phyloP scores from a whole-genome alignment of 2,113 vertebrate genomes.

The Monopterus albus region DNA sequence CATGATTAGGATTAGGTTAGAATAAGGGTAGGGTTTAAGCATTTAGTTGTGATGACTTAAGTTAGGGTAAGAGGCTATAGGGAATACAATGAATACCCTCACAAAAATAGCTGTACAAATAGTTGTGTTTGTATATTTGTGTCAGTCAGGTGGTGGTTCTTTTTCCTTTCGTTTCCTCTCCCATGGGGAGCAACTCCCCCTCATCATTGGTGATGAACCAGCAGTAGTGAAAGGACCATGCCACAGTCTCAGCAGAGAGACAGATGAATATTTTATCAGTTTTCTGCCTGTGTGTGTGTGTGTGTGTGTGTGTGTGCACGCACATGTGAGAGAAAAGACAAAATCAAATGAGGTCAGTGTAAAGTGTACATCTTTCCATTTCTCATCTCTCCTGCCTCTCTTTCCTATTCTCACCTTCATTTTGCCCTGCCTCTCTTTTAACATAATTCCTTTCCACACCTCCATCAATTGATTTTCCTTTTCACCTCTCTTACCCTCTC shows the following conservation, averaged over 20 bases:
- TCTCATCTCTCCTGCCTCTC: conserved; percentile 10
- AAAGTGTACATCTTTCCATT: conserved; percentile 37
- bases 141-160: conserved; percentile 53
- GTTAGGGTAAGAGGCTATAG: too few species aligned
- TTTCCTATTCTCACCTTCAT: conserved; percentile 43
- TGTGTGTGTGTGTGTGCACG: neutral
- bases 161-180: conserved; percentile 52
- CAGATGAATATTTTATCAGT: conserved; percentile 71
- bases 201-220: conserved; percentile 74
- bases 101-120: too few species aligned
- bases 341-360: conserved; percentile 30
- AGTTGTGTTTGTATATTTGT: conserved; percentile 24
- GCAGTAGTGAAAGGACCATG: conserved; percentile 55
- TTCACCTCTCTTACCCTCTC: conserved; percentile 18
- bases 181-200: conserved; percentile 38
- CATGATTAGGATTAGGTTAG: too few species aligned
- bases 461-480: conserved; percentile 8
- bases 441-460: conserved; percentile 16
- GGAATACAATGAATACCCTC: too few species aligned
- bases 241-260: conserved; percentile 53
- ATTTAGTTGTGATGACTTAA: too few species aligned
- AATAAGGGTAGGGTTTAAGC: too few species aligned
- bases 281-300: conserved; percentile 20
- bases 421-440: conserved; percentile 7
- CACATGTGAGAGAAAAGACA: conserved; percentile 6